Conservation (phyloP, 2,113 vertebrate genomes). For the Erythrocercus mccallii region DNA sequence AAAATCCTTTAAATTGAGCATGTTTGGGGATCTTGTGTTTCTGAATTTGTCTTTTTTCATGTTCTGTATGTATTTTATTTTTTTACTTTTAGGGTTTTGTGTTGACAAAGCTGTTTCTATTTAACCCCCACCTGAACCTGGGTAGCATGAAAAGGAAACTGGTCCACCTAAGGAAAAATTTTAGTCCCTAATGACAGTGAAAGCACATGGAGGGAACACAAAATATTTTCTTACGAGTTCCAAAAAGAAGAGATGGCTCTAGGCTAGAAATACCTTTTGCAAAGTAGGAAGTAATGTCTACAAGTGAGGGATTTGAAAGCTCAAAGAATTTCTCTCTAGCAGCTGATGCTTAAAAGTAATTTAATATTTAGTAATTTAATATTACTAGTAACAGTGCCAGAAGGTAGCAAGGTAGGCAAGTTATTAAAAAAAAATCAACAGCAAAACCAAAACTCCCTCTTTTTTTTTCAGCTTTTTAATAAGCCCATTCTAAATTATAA, state of each 20-base stretch:
- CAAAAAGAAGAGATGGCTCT: not conserved
- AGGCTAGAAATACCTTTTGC: not conserved
- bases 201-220: not conserved
- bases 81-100: not conserved
- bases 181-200: not conserved
- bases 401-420: not conserved
- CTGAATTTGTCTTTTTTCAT: not conserved
- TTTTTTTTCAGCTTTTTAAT: not conserved
- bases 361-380: not conserved
- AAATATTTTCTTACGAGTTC: not conserved
- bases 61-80: not conserved
- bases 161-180: not conserved
- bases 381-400: not conserved
- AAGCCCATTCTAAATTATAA: not conserved
- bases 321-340: not conserved
- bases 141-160: conserved; percentile 10
- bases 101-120: conserved; percentile 36
- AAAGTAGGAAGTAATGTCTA: not conserved
- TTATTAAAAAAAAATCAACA: not conserved
- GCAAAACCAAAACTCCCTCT: not conserved
- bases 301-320: not conserved
- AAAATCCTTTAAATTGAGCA: not conserved
- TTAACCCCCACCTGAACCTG: conserved; percentile 14
- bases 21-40: not conserved
- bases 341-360: not conserved